Evolutionary conservation across 1,140 invertebrate species (phyloP).

Genomic region (Cydia pomonella): DNA sequence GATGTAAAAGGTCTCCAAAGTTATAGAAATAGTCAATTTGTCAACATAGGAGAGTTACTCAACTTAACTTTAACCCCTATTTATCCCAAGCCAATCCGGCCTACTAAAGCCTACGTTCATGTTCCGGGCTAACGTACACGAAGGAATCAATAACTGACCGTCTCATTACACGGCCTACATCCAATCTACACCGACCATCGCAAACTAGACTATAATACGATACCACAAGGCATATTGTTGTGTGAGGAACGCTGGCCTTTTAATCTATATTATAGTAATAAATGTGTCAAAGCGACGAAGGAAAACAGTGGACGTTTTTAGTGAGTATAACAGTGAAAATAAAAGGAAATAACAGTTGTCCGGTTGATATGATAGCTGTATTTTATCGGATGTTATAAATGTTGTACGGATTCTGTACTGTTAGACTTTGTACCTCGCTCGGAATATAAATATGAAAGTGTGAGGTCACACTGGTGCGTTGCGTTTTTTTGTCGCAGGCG

Average conservation of each 20-base stretch:
- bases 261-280: constrained; percentile 49
- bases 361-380: constrained; percentile 36
- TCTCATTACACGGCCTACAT: constrained; percentile 22
- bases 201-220: background rate
- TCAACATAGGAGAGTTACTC: background rate
- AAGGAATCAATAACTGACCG: constrained; percentile 25
- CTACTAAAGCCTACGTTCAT: background rate
- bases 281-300: constrained; percentile 69
- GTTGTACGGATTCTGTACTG: background rate
- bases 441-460: too few species aligned
- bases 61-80: background rate
- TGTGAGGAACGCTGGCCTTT: background rate
- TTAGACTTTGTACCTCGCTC: background rate
- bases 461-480: too few species aligned
- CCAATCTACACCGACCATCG: background rate
- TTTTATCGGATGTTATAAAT: constrained; percentile 31
- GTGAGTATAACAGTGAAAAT: constrained; percentile 59
- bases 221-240: background rate
- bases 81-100: background rate
- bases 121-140: background rate
- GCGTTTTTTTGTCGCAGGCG: too few species aligned
- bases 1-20: too few species aligned
- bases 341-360: constrained; percentile 45
- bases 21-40: too few species aligned
- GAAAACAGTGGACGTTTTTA: constrained; percentile 62